phyloP scores from a whole-genome alignment of 2,113 vertebrate genomes.

The Irena cyanogastra region DNA sequence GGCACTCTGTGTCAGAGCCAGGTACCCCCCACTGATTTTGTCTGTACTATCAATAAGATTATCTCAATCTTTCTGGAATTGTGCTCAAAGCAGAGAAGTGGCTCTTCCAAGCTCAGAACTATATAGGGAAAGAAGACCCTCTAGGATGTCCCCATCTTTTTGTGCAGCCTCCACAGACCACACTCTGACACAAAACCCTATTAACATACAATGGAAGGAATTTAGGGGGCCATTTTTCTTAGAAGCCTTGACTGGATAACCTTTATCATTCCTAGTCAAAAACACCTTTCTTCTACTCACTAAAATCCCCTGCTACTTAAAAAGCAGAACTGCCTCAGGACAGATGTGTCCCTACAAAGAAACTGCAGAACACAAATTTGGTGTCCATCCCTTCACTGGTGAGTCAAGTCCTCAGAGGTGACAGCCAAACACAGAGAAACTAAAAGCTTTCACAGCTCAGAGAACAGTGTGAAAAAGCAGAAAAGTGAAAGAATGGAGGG shows the following conservation, averaged over 20 bases:
- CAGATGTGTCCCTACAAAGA: conserved; percentile 17
- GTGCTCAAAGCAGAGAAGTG: neutral
- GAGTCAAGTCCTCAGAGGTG: neutral
- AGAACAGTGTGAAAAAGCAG: neutral
- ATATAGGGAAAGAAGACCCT: neutral
- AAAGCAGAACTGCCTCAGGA: conserved; percentile 37
- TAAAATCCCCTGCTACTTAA: conserved; percentile 14
- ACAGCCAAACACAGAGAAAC: neutral
- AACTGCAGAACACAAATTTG: neutral
- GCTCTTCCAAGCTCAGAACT: neutral
- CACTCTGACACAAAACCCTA: neutral
- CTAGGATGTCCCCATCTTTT: neutral
- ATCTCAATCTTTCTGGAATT: neutral
- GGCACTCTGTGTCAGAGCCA: neutral
- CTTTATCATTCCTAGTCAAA: neutral
- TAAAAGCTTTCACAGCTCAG: neutral
- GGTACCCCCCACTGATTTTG: neutral
- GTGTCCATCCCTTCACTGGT: neutral
- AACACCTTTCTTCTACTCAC: neutral
- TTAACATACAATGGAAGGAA: neutral
- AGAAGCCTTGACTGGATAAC: neutral
- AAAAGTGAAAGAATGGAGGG: neutral
- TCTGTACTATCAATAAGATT: neutral
- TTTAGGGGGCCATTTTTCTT: neutral
- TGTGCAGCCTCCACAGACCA: neutral